Evolutionary conservation across 2,888 invertebrate species (phyloP), one percentile per base, ranked within the genome.

Genomic region (Heliconius aoede): DNA sequence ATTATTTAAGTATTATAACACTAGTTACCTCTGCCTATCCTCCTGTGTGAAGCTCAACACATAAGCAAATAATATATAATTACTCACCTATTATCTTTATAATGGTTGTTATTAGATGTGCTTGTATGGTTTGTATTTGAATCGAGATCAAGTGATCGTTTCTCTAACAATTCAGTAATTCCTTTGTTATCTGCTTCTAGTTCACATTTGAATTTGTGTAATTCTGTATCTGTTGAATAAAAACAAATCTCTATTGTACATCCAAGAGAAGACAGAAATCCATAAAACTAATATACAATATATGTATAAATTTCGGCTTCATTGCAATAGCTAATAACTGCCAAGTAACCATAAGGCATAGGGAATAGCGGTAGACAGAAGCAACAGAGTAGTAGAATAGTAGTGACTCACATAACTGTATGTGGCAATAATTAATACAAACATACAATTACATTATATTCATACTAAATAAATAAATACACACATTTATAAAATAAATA

Each of bases 101-200:
- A 97, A 89, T 96, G 97, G 84, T 96, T 96, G 80, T 90, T 93
- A 83, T 90, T 90, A 79, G 95, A 88, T 82, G 94, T 90, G 71
- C 91, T 85, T 0, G 89, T 90, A 80, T 93, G 93, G 76, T 93
- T 93, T 7, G 91, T 92, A 80, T 91, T 93, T 15, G 89, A 96
- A 90, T 99, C 99, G 77, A 99, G 94, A 86, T 99, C 99, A 73
- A 99, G 92, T 0, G 99, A 99, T 64, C 99, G 95, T 91, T 98
- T 98, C 92, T 99, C 99, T 81, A 99, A 91, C 71, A 98, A 95
- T 92, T 99, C 99, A 0, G 99, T 99, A 74, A 99, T 99, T 4
- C 99, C 99, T 84, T 99, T 98, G 95, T 99, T 98, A 90, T 99
- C 99, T 1, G 99, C 99, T 92, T 99, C 99, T 78, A 99, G 91